These are phyloP conservation scores for Ochropleura plecta DNA, from an alignment of 2,888 invertebrate species.

Conservation along the genomic window DNA sequence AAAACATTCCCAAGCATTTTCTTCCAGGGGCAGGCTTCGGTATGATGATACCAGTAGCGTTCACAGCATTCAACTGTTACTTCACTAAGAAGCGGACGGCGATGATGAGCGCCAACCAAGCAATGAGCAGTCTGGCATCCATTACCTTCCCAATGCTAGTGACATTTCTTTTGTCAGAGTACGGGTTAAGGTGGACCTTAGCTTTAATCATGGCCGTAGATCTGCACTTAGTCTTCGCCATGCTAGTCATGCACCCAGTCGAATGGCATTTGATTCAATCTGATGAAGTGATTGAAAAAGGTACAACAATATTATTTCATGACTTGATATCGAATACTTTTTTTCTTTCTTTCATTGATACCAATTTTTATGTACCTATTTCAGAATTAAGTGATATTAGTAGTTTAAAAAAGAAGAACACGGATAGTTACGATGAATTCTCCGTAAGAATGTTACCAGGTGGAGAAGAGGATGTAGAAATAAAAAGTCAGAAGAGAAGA, in stretches of 20 bases:
- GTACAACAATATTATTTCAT: constrained; percentile 47
- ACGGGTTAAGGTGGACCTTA: constrained; percentile 93
- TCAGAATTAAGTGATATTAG: constrained; percentile 44
- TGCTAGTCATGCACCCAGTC: constrained; percentile 93
- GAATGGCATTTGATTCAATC: constrained; percentile 92
- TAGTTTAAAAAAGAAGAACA: constrained; percentile 65
- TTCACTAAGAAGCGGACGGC: constrained; percentile 93
- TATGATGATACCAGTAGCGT: constrained; percentile 93
- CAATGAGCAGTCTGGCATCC: constrained; percentile 92
- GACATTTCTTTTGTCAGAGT: constrained; percentile 91
- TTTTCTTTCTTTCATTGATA: not conserved
- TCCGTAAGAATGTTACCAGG: constrained; percentile 83
- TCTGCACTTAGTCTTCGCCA: constrained; percentile 92
- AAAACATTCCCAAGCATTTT: not conserved
- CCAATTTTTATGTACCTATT: constrained; percentile 6
- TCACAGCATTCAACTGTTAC: constrained; percentile 94
- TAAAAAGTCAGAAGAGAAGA: constrained; percentile 66
- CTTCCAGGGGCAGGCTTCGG: constrained; percentile 92
- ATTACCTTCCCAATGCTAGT: constrained; percentile 93
- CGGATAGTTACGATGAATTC: constrained; percentile 79
- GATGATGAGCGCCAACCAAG: constrained; percentile 94
- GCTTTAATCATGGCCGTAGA: constrained; percentile 92
- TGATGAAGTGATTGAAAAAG: constrained; percentile 63
- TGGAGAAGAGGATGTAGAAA: constrained; percentile 76
- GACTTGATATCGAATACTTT: not conserved